Evolutionary conservation across 1,140 invertebrate genomes (phyloP), one percentile per base, ranked within the genome.

Genomic region (Drepana arcuata): DNA sequence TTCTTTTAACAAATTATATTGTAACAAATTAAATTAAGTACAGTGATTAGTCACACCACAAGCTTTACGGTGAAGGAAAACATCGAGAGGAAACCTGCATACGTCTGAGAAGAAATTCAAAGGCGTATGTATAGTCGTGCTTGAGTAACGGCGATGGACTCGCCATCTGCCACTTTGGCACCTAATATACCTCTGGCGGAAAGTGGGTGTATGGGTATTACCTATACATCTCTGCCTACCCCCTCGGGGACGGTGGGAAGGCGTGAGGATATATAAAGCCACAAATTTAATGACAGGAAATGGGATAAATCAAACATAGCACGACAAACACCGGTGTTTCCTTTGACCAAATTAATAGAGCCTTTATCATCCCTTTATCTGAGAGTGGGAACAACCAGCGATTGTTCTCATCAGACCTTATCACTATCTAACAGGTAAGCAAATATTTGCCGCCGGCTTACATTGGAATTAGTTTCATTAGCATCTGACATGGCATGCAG

Each of bases 281-380:
- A 23, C 7, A 15, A 13, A n/a, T 14, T 10, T 32, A 38, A 47
- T 37, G 33, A 48, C 47, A 41, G 40, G 48, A 56, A 48, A 54
- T 14, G 43, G 45, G 38, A 46, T 50, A 64, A 55, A 56, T 48
- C 54, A 67, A 64, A 61, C 56, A 70, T 24, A 34, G 30, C 13
- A 38, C 30, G 26, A 38, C 47, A 58, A 66, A 71, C 67, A 64
- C 50, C 62, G 61, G 55, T 62, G 49, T 55, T 66, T 59, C 56
- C 60, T 72, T 72, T 73, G 62, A 63, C 64, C 66, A 64, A 34
- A 56, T 60, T 67, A 60, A 58, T 61, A 56, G 43, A 41, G 34
- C 31, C 40, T 47, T 51, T 65, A 60, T 62, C 52, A 34, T 48
- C 39, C 52, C 54, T 59, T 47, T 59, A 61, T 62, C 41, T 59